Evolutionary conservation across 2,113 vertebrate genomes (phyloP), one percentile per base, ranked within the genome.

Genomic region (Spea multiplicata): DNA sequence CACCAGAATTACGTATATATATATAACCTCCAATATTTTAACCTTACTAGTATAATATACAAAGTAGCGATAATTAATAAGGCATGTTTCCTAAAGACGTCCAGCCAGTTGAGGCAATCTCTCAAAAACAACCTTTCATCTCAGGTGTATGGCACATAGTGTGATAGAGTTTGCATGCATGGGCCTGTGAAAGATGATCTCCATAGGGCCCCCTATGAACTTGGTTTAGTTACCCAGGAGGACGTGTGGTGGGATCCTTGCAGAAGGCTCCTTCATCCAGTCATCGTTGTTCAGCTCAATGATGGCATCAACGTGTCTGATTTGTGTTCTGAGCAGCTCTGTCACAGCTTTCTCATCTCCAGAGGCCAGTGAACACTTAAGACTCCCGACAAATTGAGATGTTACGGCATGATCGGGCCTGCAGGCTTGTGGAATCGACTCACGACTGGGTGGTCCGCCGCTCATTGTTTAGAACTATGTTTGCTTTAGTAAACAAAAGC

Each of bases 261-360:
- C 84, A 0, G 17, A 44, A 5, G 89, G 84, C 13, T 86, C 85
- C 74, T 91, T 92, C 88, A 92, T 91, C 89, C 90, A 91, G 85
- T 93, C 90, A 3, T 91, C 90, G 3, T 90, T 91, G 62, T 84
- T 86, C 17, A 92, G 75, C 55, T 93, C 89, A n/a, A 90, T 88
- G 50, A 84, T 68, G 3, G 86, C 86, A 5, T 91, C 83, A 66
- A 86, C 86, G 0, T 80, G 84, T 44, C 62, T 44, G 16, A 83
- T 76, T 52, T 83, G 74, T 0, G 59, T 13, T 75, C 80, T 83
- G 66, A 90, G 81, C 71, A 91, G 62, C 6, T 44, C 5, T 14
- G 45, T 44, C 55, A 88, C 57, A 0, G 8, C 4, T 44, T 57
- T 65, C 48, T 80, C 64, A 6, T 91, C 85, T 16, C 71, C 57